Evolutionary conservation across 2,113 vertebrate genomes (phyloP), one percentile per base, ranked within the genome.

Genomic region (Podarcis muralis): DNA sequence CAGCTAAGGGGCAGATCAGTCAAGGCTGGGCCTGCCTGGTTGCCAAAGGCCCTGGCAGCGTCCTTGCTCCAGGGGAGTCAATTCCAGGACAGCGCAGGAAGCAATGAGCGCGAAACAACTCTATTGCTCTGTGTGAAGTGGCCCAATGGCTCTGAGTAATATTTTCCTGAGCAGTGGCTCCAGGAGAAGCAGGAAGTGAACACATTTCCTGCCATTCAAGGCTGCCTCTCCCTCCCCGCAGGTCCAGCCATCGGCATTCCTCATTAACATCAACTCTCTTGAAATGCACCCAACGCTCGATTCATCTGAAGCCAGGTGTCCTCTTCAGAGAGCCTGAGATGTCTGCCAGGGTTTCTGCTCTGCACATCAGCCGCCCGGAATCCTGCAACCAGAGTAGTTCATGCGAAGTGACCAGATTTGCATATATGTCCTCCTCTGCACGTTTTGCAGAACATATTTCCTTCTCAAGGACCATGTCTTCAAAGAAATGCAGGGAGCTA

Each of bases 131-230:
- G 88, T 90, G 86, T 90, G 88, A 90, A 92, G 88, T 90, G 86
- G 78, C 83, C 82, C 83, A 74, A 86, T 90, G 88, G 75, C 81
- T 81, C 82, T 92, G 89, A 92, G 86, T 92, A 92, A 92, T 90
- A 90, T 83, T 88, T 92, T 90, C 91, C 91, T 92, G 91, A 92
- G 89, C 91, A 83, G 86, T 82, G 91, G 86, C 89, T 87, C 85
- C 79, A 71, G 85, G 89, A 83, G 85, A 71, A 87, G 32, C 83
- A 87, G 88, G 86, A 90, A 85, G 79, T 87, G 72, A 78, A 57
- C 23, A 81, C 62, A 88, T 88, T 92, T 92, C 91, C 91, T 87
- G 72, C 83, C 80, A 92, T 92, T 92, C 86, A 90, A 69, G 68
- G 53, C 68, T 57, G 59, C 37, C 48, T 53, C 71, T 48, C 79